Percentiles rank a stretch among this genome's conserved stretches.
phyloP scores from a whole-genome alignment of 2,113 vertebrate species.

The Martes martes region DNA sequence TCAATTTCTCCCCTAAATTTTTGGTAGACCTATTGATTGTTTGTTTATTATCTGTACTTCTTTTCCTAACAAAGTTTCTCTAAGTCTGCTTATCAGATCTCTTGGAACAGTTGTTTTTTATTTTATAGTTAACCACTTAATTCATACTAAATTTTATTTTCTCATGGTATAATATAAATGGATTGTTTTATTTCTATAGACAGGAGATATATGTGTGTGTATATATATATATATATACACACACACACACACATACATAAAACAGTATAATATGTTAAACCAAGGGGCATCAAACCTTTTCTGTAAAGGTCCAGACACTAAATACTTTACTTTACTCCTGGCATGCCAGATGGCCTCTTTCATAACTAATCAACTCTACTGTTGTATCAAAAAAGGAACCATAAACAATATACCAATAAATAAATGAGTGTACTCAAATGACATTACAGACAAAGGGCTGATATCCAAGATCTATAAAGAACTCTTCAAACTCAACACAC shows the following conservation, averaged over 20 bases:
- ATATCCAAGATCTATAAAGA: no score
- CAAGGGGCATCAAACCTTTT: background rate
- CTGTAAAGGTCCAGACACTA: background rate
- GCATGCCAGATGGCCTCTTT: background rate
- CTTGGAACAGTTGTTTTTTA: background rate
- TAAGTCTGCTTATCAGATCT: background rate
- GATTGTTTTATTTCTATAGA: background rate
- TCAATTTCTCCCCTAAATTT: background rate
- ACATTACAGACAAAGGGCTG: no score
- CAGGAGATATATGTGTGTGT: background rate
- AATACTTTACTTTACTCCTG: background rate
- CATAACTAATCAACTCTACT: background rate
- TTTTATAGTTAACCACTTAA: background rate
- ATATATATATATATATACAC: fast-evolving
- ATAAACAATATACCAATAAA: background rate
- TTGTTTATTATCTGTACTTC: background rate
- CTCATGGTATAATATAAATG: background rate
- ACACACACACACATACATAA: fast-evolving
- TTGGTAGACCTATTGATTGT: background rate
- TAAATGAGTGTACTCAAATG: background rate
- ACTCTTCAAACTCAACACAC: no score
- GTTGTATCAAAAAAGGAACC: background rate
- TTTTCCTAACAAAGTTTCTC: background rate
- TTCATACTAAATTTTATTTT: background rate
- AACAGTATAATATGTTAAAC: background rate